Evolutionary conservation across 2,888 invertebrate species (phyloP).

Genomic region (Leptopterna dolabrata): DNA sequence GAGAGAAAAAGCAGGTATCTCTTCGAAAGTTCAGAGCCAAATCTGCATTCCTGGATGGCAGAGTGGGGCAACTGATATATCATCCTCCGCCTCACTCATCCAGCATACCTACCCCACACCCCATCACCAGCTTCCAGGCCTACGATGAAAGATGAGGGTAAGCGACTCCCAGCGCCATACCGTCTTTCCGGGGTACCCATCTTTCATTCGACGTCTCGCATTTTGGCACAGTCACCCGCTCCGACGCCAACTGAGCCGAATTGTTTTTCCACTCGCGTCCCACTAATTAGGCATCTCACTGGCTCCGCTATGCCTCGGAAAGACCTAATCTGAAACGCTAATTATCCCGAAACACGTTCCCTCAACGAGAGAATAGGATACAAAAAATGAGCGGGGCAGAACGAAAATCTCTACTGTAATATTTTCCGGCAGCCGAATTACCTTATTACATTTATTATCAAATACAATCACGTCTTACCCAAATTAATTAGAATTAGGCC

Average conservation of each 20-base stretch:
- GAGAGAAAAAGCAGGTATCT: background rate
- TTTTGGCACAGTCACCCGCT: background rate
- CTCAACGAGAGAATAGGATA: background rate
- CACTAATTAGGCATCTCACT: background rate
- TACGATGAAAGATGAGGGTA: background rate
- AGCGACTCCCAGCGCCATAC: background rate
- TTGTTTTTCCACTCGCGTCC: background rate
- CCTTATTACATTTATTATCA: background rate
- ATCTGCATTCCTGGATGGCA: background rate
- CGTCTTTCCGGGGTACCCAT: background rate
- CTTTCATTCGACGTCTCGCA: background rate
- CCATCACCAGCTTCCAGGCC: background rate
- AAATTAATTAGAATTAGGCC: no score
- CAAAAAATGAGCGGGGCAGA: background rate
- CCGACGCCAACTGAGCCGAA: background rate
- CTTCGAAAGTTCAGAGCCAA: slow-evolving; percentile 6
- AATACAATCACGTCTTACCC: no score
- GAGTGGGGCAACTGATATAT: background rate
- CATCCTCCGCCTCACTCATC: background rate
- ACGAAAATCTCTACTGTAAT: background rate
- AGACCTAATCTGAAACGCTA: background rate
- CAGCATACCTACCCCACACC: background rate
- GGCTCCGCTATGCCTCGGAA: background rate
- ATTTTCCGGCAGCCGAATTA: background rate
- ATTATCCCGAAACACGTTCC: background rate